Evolutionary conservation across 2,888 invertebrate species (phyloP).

Genomic region (Drosophila pseudotakahashii): DNA sequence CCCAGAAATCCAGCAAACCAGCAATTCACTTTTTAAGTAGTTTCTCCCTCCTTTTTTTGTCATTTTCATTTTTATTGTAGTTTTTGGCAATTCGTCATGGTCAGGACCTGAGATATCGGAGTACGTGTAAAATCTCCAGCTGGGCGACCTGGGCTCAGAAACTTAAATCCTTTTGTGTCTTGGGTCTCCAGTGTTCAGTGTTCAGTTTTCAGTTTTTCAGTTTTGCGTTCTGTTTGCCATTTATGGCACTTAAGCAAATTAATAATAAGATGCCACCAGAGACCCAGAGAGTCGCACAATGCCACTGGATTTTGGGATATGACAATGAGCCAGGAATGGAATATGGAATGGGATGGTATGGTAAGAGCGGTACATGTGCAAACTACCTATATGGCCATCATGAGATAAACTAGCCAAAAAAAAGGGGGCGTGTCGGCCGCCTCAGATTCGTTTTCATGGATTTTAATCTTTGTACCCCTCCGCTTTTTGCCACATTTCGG

Average conservation of each 20-base stretch:
- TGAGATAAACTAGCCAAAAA: conserved; percentile 18
- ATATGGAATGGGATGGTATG: too few relatives aligned
- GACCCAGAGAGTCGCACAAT: conserved; percentile 45
- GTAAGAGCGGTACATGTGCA: too few relatives aligned
- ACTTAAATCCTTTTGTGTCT: conserved; percentile 67
- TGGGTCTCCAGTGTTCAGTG: too few relatives aligned
- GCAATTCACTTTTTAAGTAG: conserved; percentile 22
- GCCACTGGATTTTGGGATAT: conserved; percentile 26
- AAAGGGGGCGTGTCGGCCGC: conserved; percentile 34
- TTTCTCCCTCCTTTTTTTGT: conserved; percentile 1
- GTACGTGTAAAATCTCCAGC: conserved; percentile 68
- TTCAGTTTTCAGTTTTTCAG: too few relatives aligned
- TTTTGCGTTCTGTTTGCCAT: conserved; percentile 55
- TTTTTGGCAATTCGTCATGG: conserved; percentile 73
- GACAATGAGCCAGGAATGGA: conserved; percentile 8
- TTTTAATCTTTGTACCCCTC: conserved; percentile 59
- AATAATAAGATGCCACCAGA: conserved; percentile 68
- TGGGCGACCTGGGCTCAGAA: conserved; percentile 56
- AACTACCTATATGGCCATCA: conserved; percentile 11
- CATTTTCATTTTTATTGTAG: conserved; percentile 6
- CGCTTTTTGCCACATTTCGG: conserved; percentile 56
- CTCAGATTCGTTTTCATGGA: conserved; percentile 52
- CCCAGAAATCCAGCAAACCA: conserved; percentile 8
- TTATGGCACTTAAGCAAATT: conserved; percentile 79
- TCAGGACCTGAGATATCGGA: conserved; percentile 40